Conservation (phyloP, 2,797 vertebrate genomes). For the Squalus acanthias region DNA sequence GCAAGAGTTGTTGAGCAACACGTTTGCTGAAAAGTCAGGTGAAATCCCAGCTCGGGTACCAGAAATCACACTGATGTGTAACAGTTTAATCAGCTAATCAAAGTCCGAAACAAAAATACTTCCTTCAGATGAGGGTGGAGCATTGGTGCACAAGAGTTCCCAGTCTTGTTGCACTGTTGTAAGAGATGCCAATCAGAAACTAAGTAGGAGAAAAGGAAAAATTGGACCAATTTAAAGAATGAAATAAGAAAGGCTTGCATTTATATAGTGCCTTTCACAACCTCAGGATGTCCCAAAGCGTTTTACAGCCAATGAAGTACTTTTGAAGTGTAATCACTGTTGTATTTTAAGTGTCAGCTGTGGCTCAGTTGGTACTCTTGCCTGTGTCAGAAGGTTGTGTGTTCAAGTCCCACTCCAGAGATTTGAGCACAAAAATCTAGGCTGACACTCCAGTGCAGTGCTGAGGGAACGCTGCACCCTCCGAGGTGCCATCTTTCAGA, state of each 20-base stretch:
- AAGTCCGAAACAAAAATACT: not conserved
- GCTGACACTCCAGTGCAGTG: not conserved
- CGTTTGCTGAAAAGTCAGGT: not conserved
- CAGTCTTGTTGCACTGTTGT: not conserved
- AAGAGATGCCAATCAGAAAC: not conserved
- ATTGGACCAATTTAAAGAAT: not conserved
- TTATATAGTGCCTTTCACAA: not conserved
- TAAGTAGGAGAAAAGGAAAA: not conserved
- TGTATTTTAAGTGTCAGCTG: not conserved
- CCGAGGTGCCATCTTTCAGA: too few relatives aligned
- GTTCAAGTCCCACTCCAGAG: too few relatives aligned
- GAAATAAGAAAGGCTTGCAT: not conserved
- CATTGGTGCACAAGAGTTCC: not conserved
- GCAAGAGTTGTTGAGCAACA: not conserved
- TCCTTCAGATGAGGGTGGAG: not conserved
- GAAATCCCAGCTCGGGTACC: not conserved
- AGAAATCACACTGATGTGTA: not conserved
- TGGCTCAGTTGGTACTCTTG: not conserved
- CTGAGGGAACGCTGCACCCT: too few relatives aligned
- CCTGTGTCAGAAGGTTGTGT: not conserved
- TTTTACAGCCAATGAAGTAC: not conserved
- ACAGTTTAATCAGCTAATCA: not conserved
- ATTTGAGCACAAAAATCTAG: not conserved
- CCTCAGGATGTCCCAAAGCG: not conserved
- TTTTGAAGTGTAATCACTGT: not conserved